These are phyloP conservation scores for Belonocnema kinseyi DNA, from an alignment of 1,140 invertebrate species.

Conservation along the genomic window DNA sequence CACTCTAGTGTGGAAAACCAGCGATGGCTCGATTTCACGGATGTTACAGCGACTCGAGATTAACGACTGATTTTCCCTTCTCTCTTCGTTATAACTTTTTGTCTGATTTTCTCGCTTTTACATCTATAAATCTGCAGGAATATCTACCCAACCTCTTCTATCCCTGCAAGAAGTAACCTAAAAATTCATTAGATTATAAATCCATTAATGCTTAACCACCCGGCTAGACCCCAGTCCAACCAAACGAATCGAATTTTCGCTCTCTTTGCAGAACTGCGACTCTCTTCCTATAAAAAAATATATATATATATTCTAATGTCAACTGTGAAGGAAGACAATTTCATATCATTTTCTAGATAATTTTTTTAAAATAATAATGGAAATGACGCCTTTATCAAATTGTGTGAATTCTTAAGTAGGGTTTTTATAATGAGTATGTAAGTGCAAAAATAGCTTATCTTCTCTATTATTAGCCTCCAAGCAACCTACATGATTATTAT, in stretches of 20 bases:
- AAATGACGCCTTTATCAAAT: no score
- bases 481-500: no score
- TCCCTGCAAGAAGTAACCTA: conserved; percentile 61
- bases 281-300: background rate
- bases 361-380: no score
- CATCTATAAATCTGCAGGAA: conserved; percentile 66
- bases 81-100: conserved; percentile 55
- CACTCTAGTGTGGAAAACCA: conserved; percentile 36
- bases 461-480: no score
- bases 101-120: conserved; percentile 57
- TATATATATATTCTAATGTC: no score
- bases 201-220: conserved; percentile 70
- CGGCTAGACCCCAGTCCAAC: conserved; percentile 49
- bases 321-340: no score
- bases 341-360: no score
- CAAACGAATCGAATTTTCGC: conserved; percentile 21
- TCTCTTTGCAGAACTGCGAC: background rate
- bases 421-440: no score
- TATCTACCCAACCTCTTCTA: conserved; percentile 56
- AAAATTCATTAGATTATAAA: conserved; percentile 73
- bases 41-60: conserved; percentile 45
- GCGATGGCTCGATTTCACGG: conserved; percentile 52
- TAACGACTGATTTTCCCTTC: conserved; percentile 61
- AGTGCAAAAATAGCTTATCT: no score
- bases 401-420: no score